Conservation (phyloP, 2,888 invertebrate genomes). For the Pyrrhia umbra region DNA sequence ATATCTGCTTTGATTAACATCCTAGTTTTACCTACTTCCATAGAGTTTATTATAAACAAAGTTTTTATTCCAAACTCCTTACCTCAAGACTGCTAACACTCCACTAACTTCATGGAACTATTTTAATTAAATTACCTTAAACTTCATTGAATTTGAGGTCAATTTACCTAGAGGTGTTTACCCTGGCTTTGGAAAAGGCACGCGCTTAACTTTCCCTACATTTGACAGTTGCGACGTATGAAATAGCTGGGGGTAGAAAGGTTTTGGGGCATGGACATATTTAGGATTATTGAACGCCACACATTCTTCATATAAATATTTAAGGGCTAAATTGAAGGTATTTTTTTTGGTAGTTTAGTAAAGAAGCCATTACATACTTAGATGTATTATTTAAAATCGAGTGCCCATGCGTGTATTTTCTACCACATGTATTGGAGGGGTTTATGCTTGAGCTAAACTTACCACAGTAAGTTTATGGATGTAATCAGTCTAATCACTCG, state of each 20-base stretch:
- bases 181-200: conserved; percentile 32
- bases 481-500: too few species aligned
- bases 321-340: conserved; percentile 27
- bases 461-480: too few species aligned
- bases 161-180: conserved; percentile 39
- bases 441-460: too few species aligned
- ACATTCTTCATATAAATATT: conserved; percentile 43
- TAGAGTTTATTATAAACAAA: conserved; percentile 9
- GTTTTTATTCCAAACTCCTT: conserved; percentile 26
- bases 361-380: conserved; percentile 22
- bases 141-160: conserved; percentile 48
- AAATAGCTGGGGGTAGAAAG: conserved; percentile 26
- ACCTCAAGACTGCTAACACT: conserved; percentile 14
- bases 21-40: neutral
- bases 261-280: conserved; percentile 33
- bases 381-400: too few species aligned
- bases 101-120: conserved; percentile 37
- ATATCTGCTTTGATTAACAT: neutral
- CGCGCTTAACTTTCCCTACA: conserved; percentile 28
- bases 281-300: conserved; percentile 39
- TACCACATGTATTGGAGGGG: too few species aligned
- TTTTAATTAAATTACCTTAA: conserved; percentile 55
- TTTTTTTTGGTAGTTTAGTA: conserved; percentile 13
- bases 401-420: too few species aligned
- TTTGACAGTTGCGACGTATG: conserved; percentile 44